Percentiles rank a stretch among this genome's conserved stretches.
Conservation (phyloP, 2,888 invertebrate species). For the Ichneumon xanthorius region DNA sequence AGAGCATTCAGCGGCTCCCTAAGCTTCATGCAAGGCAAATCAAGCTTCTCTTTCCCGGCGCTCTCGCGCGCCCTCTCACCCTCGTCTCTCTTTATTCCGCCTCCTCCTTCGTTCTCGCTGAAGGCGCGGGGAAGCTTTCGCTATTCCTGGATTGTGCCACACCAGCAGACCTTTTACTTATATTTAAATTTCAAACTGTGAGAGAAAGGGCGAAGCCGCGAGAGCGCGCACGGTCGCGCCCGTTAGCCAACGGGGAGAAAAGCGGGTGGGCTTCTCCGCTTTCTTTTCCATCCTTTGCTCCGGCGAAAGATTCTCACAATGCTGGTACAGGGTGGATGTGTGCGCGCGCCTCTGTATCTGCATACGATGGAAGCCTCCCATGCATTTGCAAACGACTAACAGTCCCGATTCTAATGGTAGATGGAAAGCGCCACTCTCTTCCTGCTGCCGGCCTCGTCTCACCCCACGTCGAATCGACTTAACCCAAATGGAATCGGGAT, state of each 20-base stretch:
- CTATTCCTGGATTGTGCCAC: constrained; percentile 80
- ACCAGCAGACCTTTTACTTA: constrained; percentile 81
- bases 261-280: constrained; percentile 38
- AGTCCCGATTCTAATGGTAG: constrained; percentile 32
- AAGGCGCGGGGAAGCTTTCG: constrained; percentile 77
- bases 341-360: constrained; percentile 35
- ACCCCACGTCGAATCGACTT: constrained; percentile 70
- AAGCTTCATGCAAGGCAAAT: constrained; percentile 85
- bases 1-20: constrained; percentile 77
- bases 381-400: constrained; percentile 73
- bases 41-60: constrained; percentile 72
- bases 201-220: constrained; percentile 74
- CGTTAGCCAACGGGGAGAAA: constrained; percentile 58
- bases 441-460: constrained; percentile 54
- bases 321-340: constrained; percentile 28
- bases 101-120: constrained; percentile 63
- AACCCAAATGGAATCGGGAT: constrained; percentile 83
- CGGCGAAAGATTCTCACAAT: constrained; percentile 53
- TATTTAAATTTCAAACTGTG: constrained; percentile 82
- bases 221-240: constrained; percentile 60
- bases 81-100: constrained; percentile 4
- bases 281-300: constrained; percentile 48
- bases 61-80: constrained; percentile 35
- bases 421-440: constrained; percentile 30
- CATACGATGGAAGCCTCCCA: constrained; percentile 42